Evolutionary conservation across 2,797 vertebrate genomes (phyloP).

Genomic region (Odontamblyopus lacepedii): DNA sequence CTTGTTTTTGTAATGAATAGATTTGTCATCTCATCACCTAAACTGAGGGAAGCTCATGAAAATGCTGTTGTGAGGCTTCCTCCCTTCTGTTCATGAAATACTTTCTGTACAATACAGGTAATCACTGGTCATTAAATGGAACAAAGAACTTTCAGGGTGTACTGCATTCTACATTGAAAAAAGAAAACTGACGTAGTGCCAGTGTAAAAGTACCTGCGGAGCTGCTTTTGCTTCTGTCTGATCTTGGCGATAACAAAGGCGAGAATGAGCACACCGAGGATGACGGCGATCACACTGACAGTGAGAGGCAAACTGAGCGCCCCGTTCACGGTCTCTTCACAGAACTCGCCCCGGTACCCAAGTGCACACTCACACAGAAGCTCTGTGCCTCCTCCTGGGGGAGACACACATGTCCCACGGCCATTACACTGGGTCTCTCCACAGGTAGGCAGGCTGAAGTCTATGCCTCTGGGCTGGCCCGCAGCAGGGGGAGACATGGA

Average conservation of each 20-base stretch:
- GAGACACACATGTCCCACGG: slow-evolving; percentile 71
- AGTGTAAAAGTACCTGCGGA: slow-evolving; percentile 67
- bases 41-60: neutral
- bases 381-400: slow-evolving; percentile 30
- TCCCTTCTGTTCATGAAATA: neutral
- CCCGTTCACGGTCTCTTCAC: slow-evolving; percentile 70
- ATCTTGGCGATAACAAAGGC: slow-evolving; percentile 76
- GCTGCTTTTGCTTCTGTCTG: slow-evolving; percentile 62
- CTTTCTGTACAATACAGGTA: neutral
- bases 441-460: slow-evolving; percentile 67
- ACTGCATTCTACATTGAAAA: neutral
- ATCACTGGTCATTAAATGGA: too few relatives aligned
- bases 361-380: slow-evolving; percentile 78
- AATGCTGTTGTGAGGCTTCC: neutral
- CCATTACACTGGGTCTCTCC: slow-evolving; percentile 66
- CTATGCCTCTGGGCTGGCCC: slow-evolving; percentile 39
- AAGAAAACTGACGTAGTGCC: neutral
- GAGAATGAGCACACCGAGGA: slow-evolving; percentile 66
- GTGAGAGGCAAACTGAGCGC: slow-evolving; percentile 68
- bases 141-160: too few relatives aligned
- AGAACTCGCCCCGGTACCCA: slow-evolving; percentile 80
- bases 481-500: neutral
- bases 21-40: too few relatives aligned
- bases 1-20: too few relatives aligned
- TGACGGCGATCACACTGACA: slow-evolving; percentile 67